A percentile compares a stretch with the other conserved stretches of the same genome.
phyloP scores from a whole-genome alignment of 2,888 invertebrate genomes.

The Standfussiana lucernea region DNA sequence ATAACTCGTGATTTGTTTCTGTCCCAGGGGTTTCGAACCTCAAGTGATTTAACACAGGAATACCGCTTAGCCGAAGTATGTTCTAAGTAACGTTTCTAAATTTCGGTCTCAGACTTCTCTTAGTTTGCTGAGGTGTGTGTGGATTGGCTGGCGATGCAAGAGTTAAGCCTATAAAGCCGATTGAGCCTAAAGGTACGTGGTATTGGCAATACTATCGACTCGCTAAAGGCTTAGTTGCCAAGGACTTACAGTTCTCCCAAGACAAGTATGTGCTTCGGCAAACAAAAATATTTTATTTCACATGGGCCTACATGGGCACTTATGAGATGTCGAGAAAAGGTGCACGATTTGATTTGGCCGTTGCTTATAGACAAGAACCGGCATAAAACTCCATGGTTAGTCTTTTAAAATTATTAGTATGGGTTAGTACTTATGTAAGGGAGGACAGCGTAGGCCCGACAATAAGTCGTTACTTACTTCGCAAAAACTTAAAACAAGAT shows the following conservation, averaged over 20 bases:
- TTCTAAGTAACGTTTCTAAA: not conserved
- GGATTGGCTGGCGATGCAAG: not conserved
- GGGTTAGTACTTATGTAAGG: no score
- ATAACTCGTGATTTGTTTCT: not conserved
- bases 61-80: not conserved
- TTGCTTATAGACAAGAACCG: no score
- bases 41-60: not conserved
- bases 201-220: not conserved
- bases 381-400: no score
- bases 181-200: not conserved
- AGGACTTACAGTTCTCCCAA: not conserved
- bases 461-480: no score
- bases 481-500: no score
- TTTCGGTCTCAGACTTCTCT: not conserved
- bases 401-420: no score
- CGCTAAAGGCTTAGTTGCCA: not conserved
- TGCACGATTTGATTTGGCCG: no score
- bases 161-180: not conserved
- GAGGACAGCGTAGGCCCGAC: no score
- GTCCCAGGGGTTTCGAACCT: not conserved
- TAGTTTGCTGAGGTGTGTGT: conserved; percentile 32
- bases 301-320: no score
- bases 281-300: no score
- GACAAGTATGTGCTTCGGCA: not conserved
- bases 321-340: no score